Conservation (phyloP, 2,797 vertebrate species). For the Poecilia velifera region DNA sequence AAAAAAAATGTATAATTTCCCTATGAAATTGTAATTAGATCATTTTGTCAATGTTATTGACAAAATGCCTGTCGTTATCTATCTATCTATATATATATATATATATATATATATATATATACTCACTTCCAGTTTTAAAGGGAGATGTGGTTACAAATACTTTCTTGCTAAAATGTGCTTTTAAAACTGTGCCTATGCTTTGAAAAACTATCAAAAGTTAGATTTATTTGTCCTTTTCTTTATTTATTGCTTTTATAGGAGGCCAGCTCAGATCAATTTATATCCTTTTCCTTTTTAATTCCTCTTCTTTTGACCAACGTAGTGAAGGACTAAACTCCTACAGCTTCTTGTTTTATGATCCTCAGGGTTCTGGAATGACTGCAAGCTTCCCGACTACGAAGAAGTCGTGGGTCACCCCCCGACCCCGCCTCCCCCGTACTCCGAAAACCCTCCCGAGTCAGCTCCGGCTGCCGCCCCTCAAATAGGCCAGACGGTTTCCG, state of each 20-base stretch:
- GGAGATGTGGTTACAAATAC: background rate
- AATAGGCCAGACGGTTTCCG: slow-evolving; percentile 44
- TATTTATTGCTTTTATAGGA: background rate
- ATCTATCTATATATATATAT: background rate
- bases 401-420: slow-evolving; percentile 86
- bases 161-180: background rate
- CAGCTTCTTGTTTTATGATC: slow-evolving; percentile 21
- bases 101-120: background rate
- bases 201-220: background rate
- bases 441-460: slow-evolving; percentile 75
- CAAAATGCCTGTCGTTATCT: background rate
- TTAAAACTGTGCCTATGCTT: background rate
- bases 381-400: slow-evolving; percentile 86
- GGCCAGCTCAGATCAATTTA: background rate
- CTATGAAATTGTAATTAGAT: background rate
- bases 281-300: background rate
- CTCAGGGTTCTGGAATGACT: slow-evolving; percentile 86
- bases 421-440: slow-evolving; percentile 85
- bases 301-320: background rate
- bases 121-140: background rate
- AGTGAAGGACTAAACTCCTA: background rate
- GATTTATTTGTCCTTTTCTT: background rate
- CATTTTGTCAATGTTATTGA: no score
- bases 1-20: background rate
- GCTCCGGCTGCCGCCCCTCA: slow-evolving; percentile 42